Percentiles rank a stretch among this genome's conserved stretches.
These are phyloP conservation scores for Yponomeuta plumbellus DNA, from an alignment of 2,888 invertebrate species.

Conservation along the genomic window DNA sequence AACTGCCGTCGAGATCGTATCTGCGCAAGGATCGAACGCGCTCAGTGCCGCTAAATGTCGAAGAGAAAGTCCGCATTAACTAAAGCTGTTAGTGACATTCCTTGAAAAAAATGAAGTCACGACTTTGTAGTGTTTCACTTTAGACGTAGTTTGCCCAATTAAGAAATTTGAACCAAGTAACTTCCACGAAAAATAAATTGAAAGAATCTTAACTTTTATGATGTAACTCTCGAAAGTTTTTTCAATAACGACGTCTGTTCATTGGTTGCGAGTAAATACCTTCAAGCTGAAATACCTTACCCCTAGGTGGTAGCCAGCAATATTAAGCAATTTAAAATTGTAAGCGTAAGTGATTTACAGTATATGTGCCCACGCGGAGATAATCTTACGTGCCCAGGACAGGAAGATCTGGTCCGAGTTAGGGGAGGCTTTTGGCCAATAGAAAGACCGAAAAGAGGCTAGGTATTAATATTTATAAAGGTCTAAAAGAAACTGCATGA, in stretches of 20 bases:
- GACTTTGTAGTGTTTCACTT: background rate
- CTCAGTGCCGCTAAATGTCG: background rate
- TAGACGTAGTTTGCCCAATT: background rate
- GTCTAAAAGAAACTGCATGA: background rate
- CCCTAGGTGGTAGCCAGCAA: too few relatives aligned
- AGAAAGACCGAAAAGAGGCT: too few relatives aligned
- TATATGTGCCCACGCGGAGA: too few relatives aligned
- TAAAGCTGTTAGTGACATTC: constrained; percentile 11
- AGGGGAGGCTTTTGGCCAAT: too few relatives aligned
- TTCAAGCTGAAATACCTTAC: too few relatives aligned
- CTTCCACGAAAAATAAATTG: background rate
- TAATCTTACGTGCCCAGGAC: too few relatives aligned
- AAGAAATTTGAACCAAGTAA: background rate
- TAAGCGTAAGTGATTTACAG: too few relatives aligned
- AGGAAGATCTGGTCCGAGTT: too few relatives aligned
- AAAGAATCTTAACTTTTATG: background rate
- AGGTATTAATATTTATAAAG: too few relatives aligned
- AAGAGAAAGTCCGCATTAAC: constrained; percentile 13
- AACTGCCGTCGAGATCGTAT: constrained; percentile 28
- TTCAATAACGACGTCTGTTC: too few relatives aligned
- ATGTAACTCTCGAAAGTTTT: background rate
- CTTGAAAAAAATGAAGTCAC: background rate
- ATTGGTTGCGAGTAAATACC: too few relatives aligned
- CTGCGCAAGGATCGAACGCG: constrained; percentile 27
- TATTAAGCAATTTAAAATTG: too few relatives aligned